A percentile compares a stretch with the other conserved stretches of the same genome.
phyloP scores from a whole-genome alignment of 1,140 invertebrate species.

The Panulirus ornatus region DNA sequence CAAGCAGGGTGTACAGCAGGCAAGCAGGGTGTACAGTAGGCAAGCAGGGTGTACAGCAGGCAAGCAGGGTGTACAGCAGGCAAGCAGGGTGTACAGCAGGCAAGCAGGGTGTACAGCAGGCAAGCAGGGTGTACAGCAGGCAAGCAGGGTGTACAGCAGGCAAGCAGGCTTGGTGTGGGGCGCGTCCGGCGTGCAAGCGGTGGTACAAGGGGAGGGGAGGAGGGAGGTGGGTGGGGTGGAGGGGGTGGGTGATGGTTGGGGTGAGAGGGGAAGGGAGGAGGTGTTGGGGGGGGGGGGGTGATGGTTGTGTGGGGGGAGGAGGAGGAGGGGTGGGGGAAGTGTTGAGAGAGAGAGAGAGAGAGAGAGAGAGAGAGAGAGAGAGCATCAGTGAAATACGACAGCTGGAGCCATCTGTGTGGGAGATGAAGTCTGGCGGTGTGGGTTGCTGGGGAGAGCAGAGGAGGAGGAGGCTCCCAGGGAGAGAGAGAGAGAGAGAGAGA shows the following conservation, averaged over 20 bases:
- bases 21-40: too few species aligned
- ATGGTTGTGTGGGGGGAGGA: background rate
- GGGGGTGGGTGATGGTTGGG: too few species aligned
- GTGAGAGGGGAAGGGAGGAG: background rate
- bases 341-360: background rate
- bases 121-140: too few species aligned
- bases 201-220: background rate
- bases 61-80: too few species aligned
- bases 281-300: background rate
- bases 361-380: slow-evolving; percentile 17
- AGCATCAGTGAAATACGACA: background rate
- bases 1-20: too few species aligned
- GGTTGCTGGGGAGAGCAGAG: background rate
- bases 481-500: background rate
- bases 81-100: too few species aligned
- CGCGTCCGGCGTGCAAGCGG: too few species aligned
- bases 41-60: too few species aligned
- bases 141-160: too few species aligned
- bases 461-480: background rate
- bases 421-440: background rate
- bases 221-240: background rate
- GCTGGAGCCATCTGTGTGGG: too few species aligned
- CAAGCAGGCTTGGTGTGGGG: too few species aligned
- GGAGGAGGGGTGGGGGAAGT: background rate
- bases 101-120: too few species aligned